These are phyloP conservation scores for Thunnus thynnus DNA, from an alignment of 2,113 vertebrate genomes.

Conservation along the genomic window DNA sequence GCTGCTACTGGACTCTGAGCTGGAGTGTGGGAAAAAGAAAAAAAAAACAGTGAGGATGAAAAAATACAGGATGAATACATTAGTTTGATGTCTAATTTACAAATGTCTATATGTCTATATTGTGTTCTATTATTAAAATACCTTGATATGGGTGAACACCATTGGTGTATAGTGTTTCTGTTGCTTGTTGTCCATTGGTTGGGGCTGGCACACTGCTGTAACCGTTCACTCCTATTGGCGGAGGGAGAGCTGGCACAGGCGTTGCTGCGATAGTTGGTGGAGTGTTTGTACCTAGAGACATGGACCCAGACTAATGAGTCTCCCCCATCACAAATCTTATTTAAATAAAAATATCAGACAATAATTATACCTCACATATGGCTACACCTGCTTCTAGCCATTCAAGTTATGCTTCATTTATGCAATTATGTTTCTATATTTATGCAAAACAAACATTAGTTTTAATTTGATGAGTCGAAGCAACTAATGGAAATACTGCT, in stretches of 20 bases:
- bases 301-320: conserved; percentile 18
- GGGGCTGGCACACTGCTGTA: conserved; percentile 87
- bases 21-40: conserved; percentile 43
- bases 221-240: conserved; percentile 88
- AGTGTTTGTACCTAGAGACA: conserved; percentile 87
- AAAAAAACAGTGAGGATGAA: background rate
- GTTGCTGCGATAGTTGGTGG: conserved; percentile 89
- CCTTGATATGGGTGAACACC: conserved; percentile 91
- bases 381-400: background rate
- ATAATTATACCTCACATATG: background rate
- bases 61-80: background rate
- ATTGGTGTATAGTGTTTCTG: conserved; percentile 89
- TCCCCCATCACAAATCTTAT: background rate
- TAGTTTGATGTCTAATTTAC: background rate
- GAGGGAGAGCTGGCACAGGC: conserved; percentile 86
- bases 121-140: conserved; percentile 42
- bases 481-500: background rate
- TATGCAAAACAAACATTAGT: background rate
- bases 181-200: conserved; percentile 86
- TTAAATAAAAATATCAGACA: too few species aligned
- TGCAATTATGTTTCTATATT: background rate
- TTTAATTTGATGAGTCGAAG: conserved; percentile 9
- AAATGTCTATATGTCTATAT: background rate
- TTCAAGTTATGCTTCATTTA: background rate
- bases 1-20: conserved; percentile 90